Conservation (phyloP, 2,797 vertebrate genomes). For the Novumbra hubbsi region DNA sequence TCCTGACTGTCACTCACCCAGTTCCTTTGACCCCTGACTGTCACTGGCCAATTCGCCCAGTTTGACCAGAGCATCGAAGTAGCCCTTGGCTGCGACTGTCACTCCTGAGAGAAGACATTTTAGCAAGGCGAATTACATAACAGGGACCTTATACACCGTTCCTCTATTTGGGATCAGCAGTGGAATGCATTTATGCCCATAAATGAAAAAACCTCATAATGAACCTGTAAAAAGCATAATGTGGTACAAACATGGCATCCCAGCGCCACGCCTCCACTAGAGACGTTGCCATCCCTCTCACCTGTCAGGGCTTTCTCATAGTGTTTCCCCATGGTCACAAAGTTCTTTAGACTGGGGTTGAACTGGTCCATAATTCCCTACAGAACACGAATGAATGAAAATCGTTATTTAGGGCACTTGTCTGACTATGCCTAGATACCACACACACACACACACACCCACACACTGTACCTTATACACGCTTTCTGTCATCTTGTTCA, state of each 20-base stretch:
- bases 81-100: conserved; percentile 82
- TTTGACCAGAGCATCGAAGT: conserved; percentile 84
- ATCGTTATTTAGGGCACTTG: conserved; percentile 6
- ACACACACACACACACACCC: conserved; percentile 11
- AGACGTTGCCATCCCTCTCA: conserved; percentile 33
- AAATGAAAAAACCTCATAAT: background rate
- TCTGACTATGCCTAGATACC: conserved; percentile 14
- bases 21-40: conserved; percentile 85
- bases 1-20: conserved; percentile 73
- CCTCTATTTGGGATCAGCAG: background rate
- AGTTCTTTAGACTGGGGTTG: conserved; percentile 86
- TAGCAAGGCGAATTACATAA: background rate
- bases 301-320: conserved; percentile 81
- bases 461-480: conserved; percentile 78
- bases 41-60: conserved; percentile 83
- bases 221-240: background rate
- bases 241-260: background rate
- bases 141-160: background rate
- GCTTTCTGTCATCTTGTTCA: conserved; percentile 88
- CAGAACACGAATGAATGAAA: conserved; percentile 21
- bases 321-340: conserved; percentile 84
- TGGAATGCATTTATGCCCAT: conserved; percentile 13
- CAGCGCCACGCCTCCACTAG: background rate
- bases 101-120: conserved; percentile 69
- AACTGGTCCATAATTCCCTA: conserved; percentile 86